Evolutionary conservation across 2,113 vertebrate species (phyloP), one percentile per base, ranked within the genome.

Genomic region (Neodon shergylaensis): DNA sequence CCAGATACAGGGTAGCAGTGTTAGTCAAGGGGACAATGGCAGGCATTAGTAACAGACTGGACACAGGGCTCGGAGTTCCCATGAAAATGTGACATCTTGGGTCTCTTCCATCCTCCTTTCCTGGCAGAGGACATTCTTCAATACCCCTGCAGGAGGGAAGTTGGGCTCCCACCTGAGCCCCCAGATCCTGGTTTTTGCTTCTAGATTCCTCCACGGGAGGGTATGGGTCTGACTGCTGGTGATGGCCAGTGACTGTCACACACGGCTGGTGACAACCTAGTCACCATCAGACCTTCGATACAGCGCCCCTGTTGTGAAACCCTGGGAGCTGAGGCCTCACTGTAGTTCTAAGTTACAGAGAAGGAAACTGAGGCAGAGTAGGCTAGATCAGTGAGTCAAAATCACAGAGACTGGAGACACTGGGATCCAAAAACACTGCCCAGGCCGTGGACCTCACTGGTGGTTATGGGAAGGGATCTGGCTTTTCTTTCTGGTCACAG

Each of bases 281-380:
- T 74, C 17, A 19, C 26, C 49, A 54, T 36, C 44, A 16, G 22
- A 22, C 68, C 36, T 17, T 72, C 2, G 13, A 31, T 11, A 5
- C 21, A n/a, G 9, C 21, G 9, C 65, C 63, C 11, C 22, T 31
- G 10, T 7, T 72, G 36, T 73, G 68, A 39, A 72, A 31, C n/a
- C 36, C 70, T 12, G 33, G 22, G 44, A 88, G 58, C 73, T 28
- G 42, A 85, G 66, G 2, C 70, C 42, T 85, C 31, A 47, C 86
- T 87, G 68, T 76, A 85, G 17, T 28, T 14, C 36, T 26, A 61
- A 85, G 92, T 95, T 88, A 89, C 78, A 89, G 82, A 88, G 52
- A 70, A 91, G 72, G 16, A 95, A 89, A 94, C 49, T 6, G 68
- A 92, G 54, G 73, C 36, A 42, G 7, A 74, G 63, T n/a, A 8